Conservation (phyloP, 2,113 vertebrate species). For the Tragelaphus imberbis region DNA sequence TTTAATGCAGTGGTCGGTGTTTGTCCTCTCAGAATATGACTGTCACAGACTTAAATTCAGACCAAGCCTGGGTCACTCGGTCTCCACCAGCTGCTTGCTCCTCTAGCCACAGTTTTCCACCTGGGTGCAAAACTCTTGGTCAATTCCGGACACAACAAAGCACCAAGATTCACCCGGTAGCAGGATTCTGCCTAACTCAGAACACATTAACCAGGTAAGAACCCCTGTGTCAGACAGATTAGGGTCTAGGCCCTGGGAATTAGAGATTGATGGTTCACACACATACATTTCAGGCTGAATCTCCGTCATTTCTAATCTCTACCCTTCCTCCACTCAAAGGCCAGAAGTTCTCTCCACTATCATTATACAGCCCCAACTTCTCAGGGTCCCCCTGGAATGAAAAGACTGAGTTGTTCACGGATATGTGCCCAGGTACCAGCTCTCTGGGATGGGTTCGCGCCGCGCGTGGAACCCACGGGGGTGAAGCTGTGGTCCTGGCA, state of each 20-base stretch:
- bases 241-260: too few species aligned
- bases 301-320: not conserved
- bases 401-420: not conserved
- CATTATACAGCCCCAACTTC: not conserved
- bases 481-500: not conserved
- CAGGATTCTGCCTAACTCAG: not conserved
- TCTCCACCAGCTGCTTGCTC: not conserved
- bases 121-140: not conserved
- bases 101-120: not conserved
- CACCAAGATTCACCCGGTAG: not conserved
- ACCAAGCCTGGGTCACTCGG: too few species aligned
- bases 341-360: not conserved
- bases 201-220: not conserved
- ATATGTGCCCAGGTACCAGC: not conserved
- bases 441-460: not conserved
- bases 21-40: not conserved
- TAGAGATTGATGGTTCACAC: not conserved
- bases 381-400: not conserved
- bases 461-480: rapidly evolving
- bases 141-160: not conserved
- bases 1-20: not conserved
- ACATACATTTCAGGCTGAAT: not conserved
- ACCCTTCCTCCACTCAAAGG: not conserved
- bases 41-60: not conserved
- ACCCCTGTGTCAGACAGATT: not conserved